Evolutionary conservation across 2,797 vertebrate genomes (phyloP).

Genomic region (Dryobates pubescens): DNA sequence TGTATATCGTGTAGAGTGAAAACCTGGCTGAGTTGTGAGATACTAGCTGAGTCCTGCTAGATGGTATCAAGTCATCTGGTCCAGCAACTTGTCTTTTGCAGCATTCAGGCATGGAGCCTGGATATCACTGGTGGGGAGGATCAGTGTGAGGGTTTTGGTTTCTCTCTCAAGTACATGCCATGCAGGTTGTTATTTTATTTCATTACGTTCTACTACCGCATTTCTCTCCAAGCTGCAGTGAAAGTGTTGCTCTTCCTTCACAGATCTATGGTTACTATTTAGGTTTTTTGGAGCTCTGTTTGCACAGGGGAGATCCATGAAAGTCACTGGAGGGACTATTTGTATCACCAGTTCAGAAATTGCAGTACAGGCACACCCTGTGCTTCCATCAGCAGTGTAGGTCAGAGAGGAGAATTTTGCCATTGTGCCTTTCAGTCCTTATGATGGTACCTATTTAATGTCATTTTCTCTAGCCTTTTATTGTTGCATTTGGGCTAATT

Average conservation of each 20-base stretch:
- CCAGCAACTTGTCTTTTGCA: not conserved
- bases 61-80: not conserved
- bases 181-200: not conserved
- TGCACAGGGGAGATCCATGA: not conserved
- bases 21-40: not conserved
- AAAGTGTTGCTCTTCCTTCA: not conserved
- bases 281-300: not conserved
- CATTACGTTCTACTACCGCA: rapidly evolving
- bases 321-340: constrained; percentile 5
- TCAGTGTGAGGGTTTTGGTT: rapidly evolving
- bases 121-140: rapidly evolving
- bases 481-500: not conserved
- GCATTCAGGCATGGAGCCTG: not conserved
- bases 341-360: not conserved
- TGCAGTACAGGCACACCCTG: not conserved
- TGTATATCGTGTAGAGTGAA: rapidly evolving
- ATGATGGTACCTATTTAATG: not conserved
- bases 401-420: not conserved
- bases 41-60: not conserved
- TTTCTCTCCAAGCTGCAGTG: not conserved
- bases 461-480: not conserved
- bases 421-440: not conserved
- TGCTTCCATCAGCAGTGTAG: not conserved
- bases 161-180: rapidly evolving
- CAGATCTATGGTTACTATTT: not conserved